These are phyloP conservation scores for Zenarchopterus dispar DNA, from an alignment of 2,797 vertebrate genomes.

Conservation along the genomic window DNA sequence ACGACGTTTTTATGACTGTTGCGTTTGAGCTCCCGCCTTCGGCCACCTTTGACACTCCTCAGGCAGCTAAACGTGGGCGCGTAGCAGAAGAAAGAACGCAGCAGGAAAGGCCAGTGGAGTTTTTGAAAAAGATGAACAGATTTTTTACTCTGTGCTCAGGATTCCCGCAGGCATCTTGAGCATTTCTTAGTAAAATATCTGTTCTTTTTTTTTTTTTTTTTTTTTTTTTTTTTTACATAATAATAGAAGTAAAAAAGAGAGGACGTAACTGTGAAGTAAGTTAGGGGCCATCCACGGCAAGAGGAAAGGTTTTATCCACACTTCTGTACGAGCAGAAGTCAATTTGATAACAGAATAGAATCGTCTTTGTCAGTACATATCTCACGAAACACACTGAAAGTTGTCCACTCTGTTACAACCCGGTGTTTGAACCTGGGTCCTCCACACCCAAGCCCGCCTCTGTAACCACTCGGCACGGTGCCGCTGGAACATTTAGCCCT, in stretches of 20 bases:
- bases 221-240: no score
- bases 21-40: background rate
- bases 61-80: constrained; percentile 55
- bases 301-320: no score
- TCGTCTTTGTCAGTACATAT: no score
- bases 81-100: constrained; percentile 9
- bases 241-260: no score
- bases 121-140: rapidly evolving
- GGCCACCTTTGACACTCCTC: constrained; percentile 30
- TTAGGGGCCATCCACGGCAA: background rate
- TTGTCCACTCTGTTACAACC: no score
- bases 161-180: background rate
- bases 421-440: no score
- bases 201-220: background rate
- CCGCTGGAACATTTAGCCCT: no score
- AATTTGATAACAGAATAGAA: no score
- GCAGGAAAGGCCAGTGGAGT: background rate
- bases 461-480: no score
- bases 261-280: background rate
- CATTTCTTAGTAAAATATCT: background rate
- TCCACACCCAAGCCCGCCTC: no score
- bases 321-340: no score
- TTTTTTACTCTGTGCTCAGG: constrained; percentile 16
- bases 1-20: constrained; percentile 19
- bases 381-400: no score